These are phyloP conservation scores for Melanerpes aurifrons DNA, from an alignment of 2,113 vertebrate genomes.

Conservation along the genomic window DNA sequence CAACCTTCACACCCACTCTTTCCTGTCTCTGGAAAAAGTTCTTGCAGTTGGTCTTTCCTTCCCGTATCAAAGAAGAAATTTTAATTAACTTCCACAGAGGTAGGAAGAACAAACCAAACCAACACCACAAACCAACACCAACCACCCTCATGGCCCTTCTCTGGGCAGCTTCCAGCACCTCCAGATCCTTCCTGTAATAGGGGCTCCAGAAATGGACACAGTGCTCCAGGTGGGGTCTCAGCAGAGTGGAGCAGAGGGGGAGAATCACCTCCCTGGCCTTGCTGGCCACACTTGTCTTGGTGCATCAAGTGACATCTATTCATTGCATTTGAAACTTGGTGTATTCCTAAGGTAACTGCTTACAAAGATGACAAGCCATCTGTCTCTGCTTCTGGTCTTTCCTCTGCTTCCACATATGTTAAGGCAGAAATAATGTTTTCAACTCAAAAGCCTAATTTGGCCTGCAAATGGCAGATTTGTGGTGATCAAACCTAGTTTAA, in stretches of 20 bases:
- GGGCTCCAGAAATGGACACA: too few species aligned
- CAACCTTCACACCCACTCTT: rapidly evolving
- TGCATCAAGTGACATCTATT: background rate
- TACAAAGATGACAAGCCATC: conserved; percentile 31
- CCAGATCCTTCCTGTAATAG: too few species aligned
- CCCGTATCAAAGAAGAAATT: background rate
- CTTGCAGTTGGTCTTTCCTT: background rate
- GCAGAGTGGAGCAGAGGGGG: too few species aligned
- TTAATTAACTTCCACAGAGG: background rate
- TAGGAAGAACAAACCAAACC: too few species aligned
- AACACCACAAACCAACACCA: too few species aligned
- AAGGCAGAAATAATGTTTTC: conserved; percentile 26
- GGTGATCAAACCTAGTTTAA: background rate
- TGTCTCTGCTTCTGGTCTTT: conserved; percentile 38
- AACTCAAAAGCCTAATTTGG: background rate
- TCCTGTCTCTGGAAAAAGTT: background rate
- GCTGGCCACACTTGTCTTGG: too few species aligned
- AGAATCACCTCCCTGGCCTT: too few species aligned
- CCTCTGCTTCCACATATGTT: background rate
- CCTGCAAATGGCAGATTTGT: background rate
- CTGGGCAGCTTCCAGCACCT: too few species aligned
- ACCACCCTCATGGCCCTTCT: too few species aligned
- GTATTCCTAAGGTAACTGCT: background rate
- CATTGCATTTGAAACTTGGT: background rate
- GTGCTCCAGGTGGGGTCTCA: too few species aligned